Evolutionary conservation across 1,140 invertebrate species (phyloP).

Genomic region (Phortica variegata): DNA sequence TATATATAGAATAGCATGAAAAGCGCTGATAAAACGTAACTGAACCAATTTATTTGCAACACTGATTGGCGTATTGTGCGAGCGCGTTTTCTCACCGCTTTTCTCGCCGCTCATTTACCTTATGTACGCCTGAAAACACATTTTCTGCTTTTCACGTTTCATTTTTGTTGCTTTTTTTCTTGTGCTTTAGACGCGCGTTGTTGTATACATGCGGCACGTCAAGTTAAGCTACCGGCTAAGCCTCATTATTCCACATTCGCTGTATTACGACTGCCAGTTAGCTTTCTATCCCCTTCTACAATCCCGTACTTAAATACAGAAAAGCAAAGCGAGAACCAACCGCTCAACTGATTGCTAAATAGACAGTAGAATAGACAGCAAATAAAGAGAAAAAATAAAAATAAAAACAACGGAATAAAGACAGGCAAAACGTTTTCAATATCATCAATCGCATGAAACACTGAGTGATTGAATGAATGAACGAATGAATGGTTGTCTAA

Average conservation of each 20-base stretch:
- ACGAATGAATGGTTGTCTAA: too few species aligned
- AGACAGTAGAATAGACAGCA: conserved; percentile 15
- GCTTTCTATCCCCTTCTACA: neutral
- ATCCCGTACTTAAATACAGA: too few species aligned
- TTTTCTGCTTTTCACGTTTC: conserved; percentile 5
- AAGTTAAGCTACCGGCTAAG: conserved; percentile 28
- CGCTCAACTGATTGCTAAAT: conserved; percentile 36
- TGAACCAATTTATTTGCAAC: conserved; percentile 31
- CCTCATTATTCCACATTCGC: conserved; percentile 24
- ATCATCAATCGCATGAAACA: too few species aligned
- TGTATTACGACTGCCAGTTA: neutral
- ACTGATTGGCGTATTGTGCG: conserved; percentile 33
- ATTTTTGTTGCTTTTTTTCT: too few species aligned
- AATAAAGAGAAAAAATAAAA: too few species aligned
- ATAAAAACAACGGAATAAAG: too few species aligned
- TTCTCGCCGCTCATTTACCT: conserved; percentile 8
- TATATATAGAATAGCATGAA: too few species aligned
- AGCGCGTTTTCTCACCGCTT: conserved; percentile 11
- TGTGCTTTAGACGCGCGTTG: too few species aligned
- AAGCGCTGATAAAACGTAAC: conserved; percentile 7
- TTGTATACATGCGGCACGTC: neutral
- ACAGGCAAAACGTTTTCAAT: too few species aligned
- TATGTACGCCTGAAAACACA: neutral
- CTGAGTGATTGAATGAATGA: too few species aligned
- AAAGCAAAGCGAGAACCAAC: conserved; percentile 30